These are phyloP conservation scores for Propithecus coquereli DNA, from an alignment of 2,113 vertebrate genomes.

Conservation along the genomic window DNA sequence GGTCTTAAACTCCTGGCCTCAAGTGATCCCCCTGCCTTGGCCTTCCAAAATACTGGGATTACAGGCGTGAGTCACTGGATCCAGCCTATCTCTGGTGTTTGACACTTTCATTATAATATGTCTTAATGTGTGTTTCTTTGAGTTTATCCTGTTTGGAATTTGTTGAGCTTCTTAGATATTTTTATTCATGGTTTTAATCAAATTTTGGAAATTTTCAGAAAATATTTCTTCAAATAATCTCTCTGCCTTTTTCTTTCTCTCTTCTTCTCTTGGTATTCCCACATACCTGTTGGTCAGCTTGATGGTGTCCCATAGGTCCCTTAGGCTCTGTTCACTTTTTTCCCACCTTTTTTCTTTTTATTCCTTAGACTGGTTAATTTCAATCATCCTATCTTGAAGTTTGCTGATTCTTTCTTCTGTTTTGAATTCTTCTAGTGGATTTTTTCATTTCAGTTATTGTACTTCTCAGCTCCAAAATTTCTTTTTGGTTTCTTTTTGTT, in stretches of 20 bases:
- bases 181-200: background rate
- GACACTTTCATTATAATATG: background rate
- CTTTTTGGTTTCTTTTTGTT: background rate
- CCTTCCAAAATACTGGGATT: too few relatives aligned
- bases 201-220: background rate
- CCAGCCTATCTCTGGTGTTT: background rate
- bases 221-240: background rate
- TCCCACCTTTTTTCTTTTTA: background rate
- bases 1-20: too few relatives aligned
- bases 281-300: background rate
- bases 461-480: background rate
- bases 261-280: background rate
- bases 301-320: background rate
- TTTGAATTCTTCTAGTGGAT: background rate
- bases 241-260: background rate
- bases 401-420: background rate
- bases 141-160: background rate
- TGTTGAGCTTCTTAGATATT: background rate
- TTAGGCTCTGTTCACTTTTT: background rate
- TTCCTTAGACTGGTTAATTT: background rate
- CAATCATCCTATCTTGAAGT: background rate
- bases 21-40: too few relatives aligned
- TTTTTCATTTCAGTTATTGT: background rate
- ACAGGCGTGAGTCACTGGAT: too few relatives aligned
- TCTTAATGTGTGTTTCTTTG: background rate